Base-by-base conservation (phyloP, 1,140 invertebrate species). In the Cardiocondyla obscurior region DNA sequence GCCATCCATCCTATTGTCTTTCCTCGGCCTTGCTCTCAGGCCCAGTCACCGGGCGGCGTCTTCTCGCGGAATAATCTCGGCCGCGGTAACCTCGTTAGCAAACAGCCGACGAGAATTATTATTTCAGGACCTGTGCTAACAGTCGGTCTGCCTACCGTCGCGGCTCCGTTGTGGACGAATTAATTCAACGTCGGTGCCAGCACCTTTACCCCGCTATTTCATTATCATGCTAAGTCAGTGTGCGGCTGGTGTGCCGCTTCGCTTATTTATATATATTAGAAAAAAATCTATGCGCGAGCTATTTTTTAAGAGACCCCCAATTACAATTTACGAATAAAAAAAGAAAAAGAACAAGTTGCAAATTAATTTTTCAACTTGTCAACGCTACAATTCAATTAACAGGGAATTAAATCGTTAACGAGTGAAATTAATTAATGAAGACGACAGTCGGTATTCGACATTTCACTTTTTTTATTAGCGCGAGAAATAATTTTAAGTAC, bases 41-140 rank as follows among this genome's bases (percentile, higher is more conserved):
- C 30, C 42, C n/a, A 14, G 19, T 16, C 73, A 19, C 6, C 42
- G 19, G 36, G n/a, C n/a, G 39, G 46, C 22, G 25, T 67, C 74
- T 79, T n/a, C 14, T 49, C 81, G 8, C 65, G 49, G 81, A 88
- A 86, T 89, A 88, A 86, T 83, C 83, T 82, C 83, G 51, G 60
- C 74, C 77, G 60, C 44, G 55, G 83, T 83, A 90, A 90, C 85
- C 84, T 89, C 89, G 89, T 90, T 86, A 90, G 86, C 89, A 88
- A 90, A 90, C 88, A 90, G 82, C 82, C 85, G 73, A 85, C 64
- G 81, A 72, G 81, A 90, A 90, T 90, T 89, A 90, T 90, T 90
- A 90, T 90, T 90, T 86, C 84, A 89, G 81, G 74, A 62, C 65
- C 83, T 70, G 42, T 77, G 81, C 83, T 77, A 88, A 88, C 87